Percentiles rank a stretch among this genome's conserved stretches.
These are phyloP conservation scores for Brachionus manjavacas DNA, from an alignment of 1,140 invertebrate genomes.

Conservation along the genomic window DNA sequence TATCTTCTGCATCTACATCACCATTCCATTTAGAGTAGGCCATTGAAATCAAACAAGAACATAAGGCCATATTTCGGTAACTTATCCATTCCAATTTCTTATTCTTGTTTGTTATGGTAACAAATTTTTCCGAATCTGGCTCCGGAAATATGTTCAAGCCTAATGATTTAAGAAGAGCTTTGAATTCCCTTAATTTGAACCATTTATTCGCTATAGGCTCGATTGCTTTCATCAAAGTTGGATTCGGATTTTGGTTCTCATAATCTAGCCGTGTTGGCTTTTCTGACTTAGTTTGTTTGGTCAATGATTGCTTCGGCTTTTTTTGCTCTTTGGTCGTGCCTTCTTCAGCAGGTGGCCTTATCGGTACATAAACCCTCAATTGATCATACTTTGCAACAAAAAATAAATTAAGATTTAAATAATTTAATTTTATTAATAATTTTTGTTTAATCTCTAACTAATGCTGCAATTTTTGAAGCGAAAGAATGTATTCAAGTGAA, in stretches of 20 bases:
- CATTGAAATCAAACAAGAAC: constrained; percentile 71
- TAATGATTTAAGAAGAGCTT: constrained; percentile 62
- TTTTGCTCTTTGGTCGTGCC: neutral
- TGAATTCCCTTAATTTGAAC: constrained; percentile 51
- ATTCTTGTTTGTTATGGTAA: constrained; percentile 62
- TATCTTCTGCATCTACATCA: constrained; percentile 47
- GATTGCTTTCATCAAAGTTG: neutral
- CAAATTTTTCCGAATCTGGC: constrained; percentile 74
- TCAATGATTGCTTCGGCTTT: constrained; percentile 18
- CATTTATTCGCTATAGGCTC: constrained; percentile 51
- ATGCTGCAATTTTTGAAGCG: neutral
- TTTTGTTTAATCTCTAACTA: neutral
- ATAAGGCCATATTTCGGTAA: constrained; percentile 74
- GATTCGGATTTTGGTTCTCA: constrained; percentile 14
- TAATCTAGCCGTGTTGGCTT: neutral
- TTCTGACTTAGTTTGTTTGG: neutral
- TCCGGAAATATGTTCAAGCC: constrained; percentile 86
- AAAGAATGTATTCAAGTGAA: too few species aligned
- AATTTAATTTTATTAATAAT: neutral
- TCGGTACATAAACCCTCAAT: constrained; percentile 3
- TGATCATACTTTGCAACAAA: neutral
- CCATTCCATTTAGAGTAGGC: constrained; percentile 83
- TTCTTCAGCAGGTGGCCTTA: neutral
- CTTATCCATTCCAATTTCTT: constrained; percentile 70
- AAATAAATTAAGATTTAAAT: too few species aligned